Evolutionary conservation across 2,113 vertebrate genomes (phyloP).

Genomic region (Chinchilla lanigera): DNA sequence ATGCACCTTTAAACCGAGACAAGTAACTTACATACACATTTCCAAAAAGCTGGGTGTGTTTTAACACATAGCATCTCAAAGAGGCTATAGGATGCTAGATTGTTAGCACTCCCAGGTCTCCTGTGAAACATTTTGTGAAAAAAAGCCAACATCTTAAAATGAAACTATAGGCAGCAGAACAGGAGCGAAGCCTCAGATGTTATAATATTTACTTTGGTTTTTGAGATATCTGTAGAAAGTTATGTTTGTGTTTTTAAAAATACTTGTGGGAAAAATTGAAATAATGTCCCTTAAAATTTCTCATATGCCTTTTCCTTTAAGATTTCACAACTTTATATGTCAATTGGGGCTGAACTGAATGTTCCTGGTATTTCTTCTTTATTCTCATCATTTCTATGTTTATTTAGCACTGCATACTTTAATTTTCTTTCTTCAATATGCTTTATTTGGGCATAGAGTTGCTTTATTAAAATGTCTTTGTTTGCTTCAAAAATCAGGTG

Average conservation of each 20-base stretch:
- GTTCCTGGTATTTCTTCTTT: background rate
- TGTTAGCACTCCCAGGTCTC: slow-evolving; percentile 3
- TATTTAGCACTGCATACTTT: background rate
- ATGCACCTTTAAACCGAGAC: background rate
- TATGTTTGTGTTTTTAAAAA: background rate
- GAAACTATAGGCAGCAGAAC: background rate
- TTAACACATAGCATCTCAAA: background rate
- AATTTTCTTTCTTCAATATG: background rate
- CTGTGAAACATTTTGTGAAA: slow-evolving; percentile 43
- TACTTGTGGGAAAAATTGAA: background rate
- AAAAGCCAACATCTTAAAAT: background rate
- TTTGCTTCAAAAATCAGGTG: slow-evolving; percentile 39
- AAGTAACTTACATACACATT: background rate
- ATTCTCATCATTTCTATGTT: background rate
- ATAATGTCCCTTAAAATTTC: background rate
- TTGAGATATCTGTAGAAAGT: background rate
- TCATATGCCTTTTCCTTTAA: background rate
- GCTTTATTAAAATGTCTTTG: background rate
- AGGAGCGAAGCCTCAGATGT: slow-evolving; percentile 14
- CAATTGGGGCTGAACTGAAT: background rate
- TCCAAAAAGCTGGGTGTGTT: background rate
- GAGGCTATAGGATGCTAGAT: background rate
- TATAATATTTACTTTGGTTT: background rate
- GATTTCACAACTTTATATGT: background rate
- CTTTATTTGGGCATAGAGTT: background rate